phyloP scores from a whole-genome alignment of 1,140 invertebrate species.

The Tetramorium parvispinum region DNA sequence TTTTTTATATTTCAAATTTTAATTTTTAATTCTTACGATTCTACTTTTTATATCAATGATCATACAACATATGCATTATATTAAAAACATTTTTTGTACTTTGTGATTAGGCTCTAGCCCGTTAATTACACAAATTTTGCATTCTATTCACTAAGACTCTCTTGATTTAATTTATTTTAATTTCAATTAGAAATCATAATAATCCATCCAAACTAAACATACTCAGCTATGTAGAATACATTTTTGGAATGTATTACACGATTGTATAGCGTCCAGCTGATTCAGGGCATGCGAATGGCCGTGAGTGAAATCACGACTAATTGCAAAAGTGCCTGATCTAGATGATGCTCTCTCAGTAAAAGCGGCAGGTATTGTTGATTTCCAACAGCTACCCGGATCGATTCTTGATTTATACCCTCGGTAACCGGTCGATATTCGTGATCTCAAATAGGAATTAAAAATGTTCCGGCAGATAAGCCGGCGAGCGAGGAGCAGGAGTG shows the following conservation, averaged over 20 bases:
- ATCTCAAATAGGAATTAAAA: slow-evolving; percentile 64
- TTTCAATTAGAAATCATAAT: too few species aligned
- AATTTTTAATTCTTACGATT: too few species aligned
- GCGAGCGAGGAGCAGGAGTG: slow-evolving; percentile 36
- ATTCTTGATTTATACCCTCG: slow-evolving; percentile 56
- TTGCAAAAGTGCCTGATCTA: slow-evolving; percentile 55
- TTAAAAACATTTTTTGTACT: too few species aligned
- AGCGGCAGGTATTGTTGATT: slow-evolving; percentile 14
- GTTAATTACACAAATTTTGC: too few species aligned
- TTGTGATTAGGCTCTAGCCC: too few species aligned
- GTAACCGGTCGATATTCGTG: slow-evolving; percentile 62
- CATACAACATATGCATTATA: too few species aligned
- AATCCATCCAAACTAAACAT: too few species aligned
- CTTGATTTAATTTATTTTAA: too few species aligned
- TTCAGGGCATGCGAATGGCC: not conserved
- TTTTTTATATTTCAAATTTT: too few species aligned
- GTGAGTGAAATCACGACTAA: slow-evolving; percentile 51
- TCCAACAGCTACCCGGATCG: slow-evolving; percentile 59
- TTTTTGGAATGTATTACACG: not conserved
- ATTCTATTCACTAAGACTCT: too few species aligned
- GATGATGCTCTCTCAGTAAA: slow-evolving; percentile 2
- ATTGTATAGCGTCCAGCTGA: not conserved
- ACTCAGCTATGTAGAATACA: too few species aligned
- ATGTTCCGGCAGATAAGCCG: slow-evolving; percentile 66
- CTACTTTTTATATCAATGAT: too few species aligned